Base-by-base conservation (phyloP, 2,888 invertebrate genomes). In the Melangyna quadrimaculata region DNA sequence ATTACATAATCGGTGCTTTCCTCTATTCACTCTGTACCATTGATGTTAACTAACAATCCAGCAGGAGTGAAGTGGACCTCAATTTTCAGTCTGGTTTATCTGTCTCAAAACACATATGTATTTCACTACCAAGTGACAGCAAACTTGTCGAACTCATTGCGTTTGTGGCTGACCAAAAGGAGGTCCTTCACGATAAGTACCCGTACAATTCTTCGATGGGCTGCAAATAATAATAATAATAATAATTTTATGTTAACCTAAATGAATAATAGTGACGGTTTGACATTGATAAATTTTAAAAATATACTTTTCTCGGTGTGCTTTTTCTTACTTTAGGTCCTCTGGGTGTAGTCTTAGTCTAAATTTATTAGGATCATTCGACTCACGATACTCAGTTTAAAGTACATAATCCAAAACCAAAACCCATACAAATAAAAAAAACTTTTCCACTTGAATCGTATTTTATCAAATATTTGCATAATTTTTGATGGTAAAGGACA, bases 231-330 rank as follows among this genome's bases (percentile, higher is more conserved):
- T 45, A 67, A 51, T 67, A n/a, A n/a, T n/a, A n/a, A 61, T 61
- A 67, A 51, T 67, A 32, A 51, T 74, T 83, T 63, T 71, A 69
- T 69, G 59, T 74, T 53, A 70, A 78, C 65, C 59, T 71, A 71
- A 87, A 82, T 87, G 78, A 87, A 82, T 87, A 82, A 82, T 87
- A 82, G 82, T 82, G 77, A 74, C 73, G 78, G 82, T 80, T 71
- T 78, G 87, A 82, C 87, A 87, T 74, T 82, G 87, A 87, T 87
- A 82, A 82, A 82, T 82, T 61, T 69, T 74, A 45, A 65, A 29
- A 71, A 80, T 61, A 70, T 51, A 87, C 88, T 87, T 75, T 7
- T 12, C 78, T 29, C 19, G 5, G 3, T 17, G 14, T 57, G 12
- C 32, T 5, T 65, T 67, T 48, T 43, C 9, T 24, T n/a, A n/a